Conservation (phyloP, 30 jellyfish, hydroid and myxozoan species). For the Turritopsis rubra region DNA sequence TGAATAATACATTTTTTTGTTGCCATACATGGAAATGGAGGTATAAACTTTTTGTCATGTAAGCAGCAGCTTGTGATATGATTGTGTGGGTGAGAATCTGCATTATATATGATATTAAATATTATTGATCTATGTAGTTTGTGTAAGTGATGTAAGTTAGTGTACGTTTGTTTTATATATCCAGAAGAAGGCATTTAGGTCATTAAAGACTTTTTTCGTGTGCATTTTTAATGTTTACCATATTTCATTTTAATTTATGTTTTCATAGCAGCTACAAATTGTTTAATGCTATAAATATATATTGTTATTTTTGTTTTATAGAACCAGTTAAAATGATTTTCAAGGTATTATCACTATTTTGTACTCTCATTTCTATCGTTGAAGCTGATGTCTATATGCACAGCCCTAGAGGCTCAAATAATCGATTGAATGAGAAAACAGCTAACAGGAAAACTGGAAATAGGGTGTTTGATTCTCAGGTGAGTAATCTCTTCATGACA, state of each 20-base stretch:
- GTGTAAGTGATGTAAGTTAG: background rate
- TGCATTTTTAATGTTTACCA: too few relatives aligned
- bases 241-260: background rate
- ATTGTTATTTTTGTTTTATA: background rate
- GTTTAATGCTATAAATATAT: background rate
- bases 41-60: background rate
- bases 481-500: too few relatives aligned
- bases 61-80: background rate
- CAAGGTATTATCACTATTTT: background rate
- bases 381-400: conserved; percentile 64
- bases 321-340: background rate
- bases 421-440: conserved; percentile 79
- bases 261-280: background rate
- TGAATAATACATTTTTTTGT: background rate
- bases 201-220: too few relatives aligned
- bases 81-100: background rate
- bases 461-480: conserved; percentile 95
- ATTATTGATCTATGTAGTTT: background rate
- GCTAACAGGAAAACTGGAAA: conserved; percentile 75
- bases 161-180: background rate
- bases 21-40: background rate
- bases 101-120: background rate
- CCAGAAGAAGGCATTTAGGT: background rate
- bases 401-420: conserved; percentile 90
- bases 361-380: background rate